These are phyloP conservation scores for Notolepis coatsorum DNA, from an alignment of 2,797 vertebrate genomes.

Conservation along the genomic window DNA sequence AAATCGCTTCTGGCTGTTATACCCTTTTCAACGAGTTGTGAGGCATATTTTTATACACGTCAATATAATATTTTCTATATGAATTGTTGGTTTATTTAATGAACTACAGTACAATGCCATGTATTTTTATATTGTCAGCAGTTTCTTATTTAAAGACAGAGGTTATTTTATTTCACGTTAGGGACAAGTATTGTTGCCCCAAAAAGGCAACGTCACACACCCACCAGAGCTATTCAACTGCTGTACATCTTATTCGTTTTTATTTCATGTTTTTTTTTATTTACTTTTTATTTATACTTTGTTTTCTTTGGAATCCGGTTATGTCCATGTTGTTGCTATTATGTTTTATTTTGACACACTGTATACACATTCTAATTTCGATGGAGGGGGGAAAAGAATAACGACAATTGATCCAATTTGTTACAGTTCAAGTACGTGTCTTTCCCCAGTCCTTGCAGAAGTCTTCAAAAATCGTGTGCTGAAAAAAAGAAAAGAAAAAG, in stretches of 20 bases:
- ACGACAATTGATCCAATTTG: constrained; percentile 60
- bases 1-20: constrained; percentile 80
- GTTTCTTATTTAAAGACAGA: constrained; percentile 83
- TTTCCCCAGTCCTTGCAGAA: constrained; percentile 72
- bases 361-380: constrained; percentile 61
- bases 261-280: constrained; percentile 61
- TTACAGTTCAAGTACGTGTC: constrained; percentile 63
- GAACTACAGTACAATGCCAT: constrained; percentile 85
- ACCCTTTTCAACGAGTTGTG: constrained; percentile 83
- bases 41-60: constrained; percentile 88
- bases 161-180: constrained; percentile 81
- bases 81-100: constrained; percentile 87
- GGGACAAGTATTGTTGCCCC: constrained; percentile 66
- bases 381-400: constrained; percentile 24
- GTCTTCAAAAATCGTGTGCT: constrained; percentile 73
- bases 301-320: constrained; percentile 65
- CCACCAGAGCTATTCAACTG: constrained; percentile 73
- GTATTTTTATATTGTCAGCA: constrained; percentile 88
- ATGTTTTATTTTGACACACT: constrained; percentile 68
- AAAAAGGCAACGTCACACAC: constrained; percentile 63
- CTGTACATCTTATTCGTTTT: constrained; percentile 73
- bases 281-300: constrained; percentile 73
- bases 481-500: no score
- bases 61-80: constrained; percentile 89
- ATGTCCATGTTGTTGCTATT: constrained; percentile 64